Evolutionary conservation across 2,113 vertebrate genomes (phyloP).

Genomic region (Clinocottus analis): DNA sequence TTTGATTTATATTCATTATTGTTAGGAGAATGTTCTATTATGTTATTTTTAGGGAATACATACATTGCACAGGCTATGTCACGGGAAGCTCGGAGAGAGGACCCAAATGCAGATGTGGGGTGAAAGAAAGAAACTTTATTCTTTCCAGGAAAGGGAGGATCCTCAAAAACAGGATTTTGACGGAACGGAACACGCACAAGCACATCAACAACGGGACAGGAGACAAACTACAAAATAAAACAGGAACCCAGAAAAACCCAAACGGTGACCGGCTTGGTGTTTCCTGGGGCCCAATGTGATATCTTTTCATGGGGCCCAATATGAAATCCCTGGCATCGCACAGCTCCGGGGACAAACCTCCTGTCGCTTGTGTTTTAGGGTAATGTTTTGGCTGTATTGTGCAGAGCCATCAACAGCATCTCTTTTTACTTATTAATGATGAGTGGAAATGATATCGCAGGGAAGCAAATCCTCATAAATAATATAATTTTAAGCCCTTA

Average conservation of each 20-base stretch:
- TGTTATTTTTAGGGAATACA: too few relatives aligned
- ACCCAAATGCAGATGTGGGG: too few relatives aligned
- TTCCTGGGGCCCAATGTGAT: not conserved
- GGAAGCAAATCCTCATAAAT: conserved; percentile 44
- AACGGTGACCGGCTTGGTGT: too few relatives aligned
- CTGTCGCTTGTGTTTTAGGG: conserved; percentile 51
- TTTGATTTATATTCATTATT: not conserved
- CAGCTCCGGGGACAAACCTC: conserved; percentile 16
- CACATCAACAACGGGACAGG: too few relatives aligned
- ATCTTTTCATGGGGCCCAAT: not conserved
- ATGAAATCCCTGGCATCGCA: not conserved
- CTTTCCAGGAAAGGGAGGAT: too few relatives aligned
- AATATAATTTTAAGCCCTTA: conserved; percentile 33
- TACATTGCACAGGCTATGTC: not conserved
- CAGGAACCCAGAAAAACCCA: too few relatives aligned
- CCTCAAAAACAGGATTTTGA: too few relatives aligned
- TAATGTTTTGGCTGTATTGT: conserved; percentile 42
- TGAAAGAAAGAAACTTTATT: too few relatives aligned
- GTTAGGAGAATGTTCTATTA: not conserved
- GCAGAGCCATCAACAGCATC: conserved; percentile 6
- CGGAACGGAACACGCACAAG: too few relatives aligned
- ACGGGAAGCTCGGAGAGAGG: too few relatives aligned
- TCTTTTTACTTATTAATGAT: conserved; percentile 35
- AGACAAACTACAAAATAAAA: too few relatives aligned
- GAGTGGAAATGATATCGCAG: conserved; percentile 20